These are phyloP conservation scores for Amblyteles armatorius DNA, from an alignment of 2,888 invertebrate species.

Conservation along the genomic window DNA sequence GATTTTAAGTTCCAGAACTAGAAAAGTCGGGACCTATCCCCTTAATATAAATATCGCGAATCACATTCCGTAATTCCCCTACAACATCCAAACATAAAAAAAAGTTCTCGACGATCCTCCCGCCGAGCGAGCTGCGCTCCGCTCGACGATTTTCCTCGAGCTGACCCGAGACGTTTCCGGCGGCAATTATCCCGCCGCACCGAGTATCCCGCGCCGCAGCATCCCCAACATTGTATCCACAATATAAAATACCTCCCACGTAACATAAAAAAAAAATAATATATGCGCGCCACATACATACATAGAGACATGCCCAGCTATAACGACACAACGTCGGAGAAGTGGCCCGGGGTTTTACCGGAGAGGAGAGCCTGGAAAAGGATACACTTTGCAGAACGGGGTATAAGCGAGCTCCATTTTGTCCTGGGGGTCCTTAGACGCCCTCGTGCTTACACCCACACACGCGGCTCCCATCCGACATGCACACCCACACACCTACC, in stretches of 20 bases:
- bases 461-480: slow-evolving; percentile 49
- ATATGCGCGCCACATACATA: slow-evolving; percentile 4
- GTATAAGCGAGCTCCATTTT: slow-evolving; percentile 83
- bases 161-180: slow-evolving; percentile 60
- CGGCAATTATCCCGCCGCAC: slow-evolving; percentile 77
- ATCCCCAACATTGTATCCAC: background rate
- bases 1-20: too few species aligned
- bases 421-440: slow-evolving; percentile 82
- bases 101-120: background rate
- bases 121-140: background rate
- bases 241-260: slow-evolving; percentile 15
- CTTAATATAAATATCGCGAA: too few species aligned
- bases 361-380: slow-evolving; percentile 75
- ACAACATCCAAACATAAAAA: background rate
- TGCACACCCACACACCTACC: background rate
- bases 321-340: slow-evolving; percentile 15
- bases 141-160: background rate
- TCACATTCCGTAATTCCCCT: too few species aligned
- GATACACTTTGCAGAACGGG: slow-evolving; percentile 80
- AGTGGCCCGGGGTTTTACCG: slow-evolving; percentile 46
- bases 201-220: slow-evolving; percentile 15
- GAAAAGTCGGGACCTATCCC: too few species aligned
- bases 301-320: slow-evolving; percentile 9
- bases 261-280: background rate
- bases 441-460: slow-evolving; percentile 68